Evolutionary conservation across 64 coral and sea anemone species (phyloP).

Genomic region (Actinia equina): DNA sequence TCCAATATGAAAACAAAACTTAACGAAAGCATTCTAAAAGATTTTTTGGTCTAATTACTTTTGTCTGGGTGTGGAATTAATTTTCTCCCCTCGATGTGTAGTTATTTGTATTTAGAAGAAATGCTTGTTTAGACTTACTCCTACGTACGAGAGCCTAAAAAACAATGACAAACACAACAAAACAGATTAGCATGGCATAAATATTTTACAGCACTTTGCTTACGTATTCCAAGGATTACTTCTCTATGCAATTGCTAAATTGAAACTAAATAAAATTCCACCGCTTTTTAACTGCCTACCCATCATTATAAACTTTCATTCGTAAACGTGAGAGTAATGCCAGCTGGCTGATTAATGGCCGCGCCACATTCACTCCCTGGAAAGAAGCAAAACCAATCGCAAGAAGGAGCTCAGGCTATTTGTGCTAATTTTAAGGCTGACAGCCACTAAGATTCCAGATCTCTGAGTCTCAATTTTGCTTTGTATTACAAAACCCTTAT

Average conservation of each 20-base stretch:
- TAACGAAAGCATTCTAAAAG: neutral
- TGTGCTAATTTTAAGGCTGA: neutral
- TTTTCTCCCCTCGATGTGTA: neutral
- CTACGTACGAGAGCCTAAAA: neutral
- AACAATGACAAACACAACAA: neutral
- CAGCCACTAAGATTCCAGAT: neutral
- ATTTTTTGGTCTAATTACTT: neutral
- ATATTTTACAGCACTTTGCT: neutral
- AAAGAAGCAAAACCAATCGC: neutral
- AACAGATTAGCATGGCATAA: neutral
- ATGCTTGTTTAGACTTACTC: neutral
- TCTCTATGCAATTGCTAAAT: slow-evolving; percentile 4
- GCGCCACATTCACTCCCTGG: neutral
- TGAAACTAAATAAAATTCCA: slow-evolving; percentile 5
- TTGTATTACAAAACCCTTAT: neutral
- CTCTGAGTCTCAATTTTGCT: neutral
- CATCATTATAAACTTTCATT: slow-evolving; percentile 5
- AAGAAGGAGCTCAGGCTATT: neutral
- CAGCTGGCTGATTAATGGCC: neutral
- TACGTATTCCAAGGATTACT: neutral
- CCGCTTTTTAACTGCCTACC: neutral
- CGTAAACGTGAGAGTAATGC: neutral
- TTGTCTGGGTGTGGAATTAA: neutral
- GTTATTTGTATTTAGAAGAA: neutral
- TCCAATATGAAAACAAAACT: neutral